Evolutionary conservation across 2,888 invertebrate genomes (phyloP), one percentile per base, ranked within the genome.

Genomic region (Creontiades dilutus): DNA sequence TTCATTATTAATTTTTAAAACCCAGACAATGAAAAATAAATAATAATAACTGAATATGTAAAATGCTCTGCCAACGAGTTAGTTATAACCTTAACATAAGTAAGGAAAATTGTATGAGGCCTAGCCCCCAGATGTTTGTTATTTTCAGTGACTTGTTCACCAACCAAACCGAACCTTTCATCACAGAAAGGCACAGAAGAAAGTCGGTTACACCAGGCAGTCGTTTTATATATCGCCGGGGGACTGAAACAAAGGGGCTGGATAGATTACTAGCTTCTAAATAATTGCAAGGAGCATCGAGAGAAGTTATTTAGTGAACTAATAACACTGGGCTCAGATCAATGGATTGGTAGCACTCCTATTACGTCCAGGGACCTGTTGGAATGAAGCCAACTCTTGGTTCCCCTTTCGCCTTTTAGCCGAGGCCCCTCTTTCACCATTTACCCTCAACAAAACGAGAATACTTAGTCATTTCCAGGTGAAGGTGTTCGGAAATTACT

Each of bases 371-470:
- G 82, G 27, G 80, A 85, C 85, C 85, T 85, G 85, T 85, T 85
- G 85, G 85, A 85, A 61, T 57, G 85, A 85, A 85, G 85, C 85
- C 85, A 85, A 61, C 85, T 85, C n/a, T 27, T 61, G 57, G 61
- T 85, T 27, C 27, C 68, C 23, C 57, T n/a, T 16, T n/a, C 57
- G 19, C 57, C 57, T n/a, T 57, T 19, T 68, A 19, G 68, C 23
- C 68, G 27, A 23, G 23, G 19, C 68, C 27, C 11, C 68, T 68
- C 68, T 68, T 78, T 78, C 78, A 37, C 47, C 37, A 78, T 78
- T 78, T 78, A 78, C 16, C 78, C 78, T 47, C 47, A 23, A 68
- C 68, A 47, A 47, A 78, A 46, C 47, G 78, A 47, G 47, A 47
- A 78, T 78, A 78, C 78, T 78, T 78, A 78, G 78, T 78, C 78